Evolutionary conservation across 2,888 invertebrate species (phyloP).

Genomic region (Netelia melanura): DNA sequence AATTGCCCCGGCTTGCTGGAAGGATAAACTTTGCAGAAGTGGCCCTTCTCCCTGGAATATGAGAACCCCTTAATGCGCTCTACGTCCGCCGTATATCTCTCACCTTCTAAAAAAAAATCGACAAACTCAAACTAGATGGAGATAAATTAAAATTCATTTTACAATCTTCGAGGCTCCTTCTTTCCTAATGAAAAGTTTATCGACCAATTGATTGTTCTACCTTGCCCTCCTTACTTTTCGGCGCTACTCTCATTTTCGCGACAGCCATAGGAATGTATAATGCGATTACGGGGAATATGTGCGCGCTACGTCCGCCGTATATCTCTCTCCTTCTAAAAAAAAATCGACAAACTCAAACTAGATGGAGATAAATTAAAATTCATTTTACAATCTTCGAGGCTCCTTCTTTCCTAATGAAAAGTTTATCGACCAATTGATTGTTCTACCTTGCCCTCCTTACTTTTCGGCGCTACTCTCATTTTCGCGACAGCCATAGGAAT

Average conservation of each 20-base stretch:
- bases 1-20: constrained; percentile 70
- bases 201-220: no score
- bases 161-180: no score
- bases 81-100: constrained; percentile 10
- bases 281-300: no score
- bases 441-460: no score
- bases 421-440: no score
- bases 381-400: no score
- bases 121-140: not conserved
- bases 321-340: no score
- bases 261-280: not conserved
- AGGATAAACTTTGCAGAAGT: constrained; percentile 27
- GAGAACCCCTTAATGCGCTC: constrained; percentile 38
- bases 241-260: constrained; percentile 11
- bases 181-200: no score
- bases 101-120: not conserved
- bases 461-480: constrained; percentile 7
- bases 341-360: no score
- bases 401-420: not conserved
- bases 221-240: not conserved
- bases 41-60: constrained; percentile 34
- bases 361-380: no score
- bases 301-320: no score
- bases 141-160: not conserved
- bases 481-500: not conserved